Evolutionary conservation across 2,113 vertebrate genomes (phyloP).

Genomic region (Isichthys henryi): DNA sequence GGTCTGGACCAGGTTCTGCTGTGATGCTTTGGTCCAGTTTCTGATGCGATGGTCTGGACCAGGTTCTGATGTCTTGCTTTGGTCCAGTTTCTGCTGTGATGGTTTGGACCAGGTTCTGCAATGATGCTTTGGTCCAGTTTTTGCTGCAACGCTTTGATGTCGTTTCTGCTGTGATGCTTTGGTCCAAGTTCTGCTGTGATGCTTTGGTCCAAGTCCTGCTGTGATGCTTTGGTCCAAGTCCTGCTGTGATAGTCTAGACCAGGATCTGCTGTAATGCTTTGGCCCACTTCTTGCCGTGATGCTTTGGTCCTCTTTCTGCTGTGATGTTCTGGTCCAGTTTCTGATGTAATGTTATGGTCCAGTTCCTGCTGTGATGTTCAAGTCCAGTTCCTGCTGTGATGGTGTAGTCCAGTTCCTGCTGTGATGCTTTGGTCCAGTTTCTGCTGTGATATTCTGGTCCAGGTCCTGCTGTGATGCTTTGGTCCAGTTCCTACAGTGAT

Average conservation of each 20-base stretch:
- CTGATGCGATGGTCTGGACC: background rate
- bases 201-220: background rate
- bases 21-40: background rate
- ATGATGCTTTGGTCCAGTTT: background rate
- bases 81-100: too few species aligned
- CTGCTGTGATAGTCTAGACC: background rate
- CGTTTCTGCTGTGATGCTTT: background rate
- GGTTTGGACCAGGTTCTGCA: background rate
- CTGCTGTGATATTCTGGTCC: too few species aligned
- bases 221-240: background rate
- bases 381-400: too few species aligned
- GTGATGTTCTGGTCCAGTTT: background rate
- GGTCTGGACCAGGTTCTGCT: background rate
- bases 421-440: too few species aligned
- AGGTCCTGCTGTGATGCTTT: too few species aligned
- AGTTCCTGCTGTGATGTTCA: too few species aligned
- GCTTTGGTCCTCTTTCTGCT: background rate
- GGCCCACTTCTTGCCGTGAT: background rate
- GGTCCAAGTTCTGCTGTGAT: too few species aligned
- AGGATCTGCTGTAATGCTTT: background rate
- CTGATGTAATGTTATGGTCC: too few species aligned
- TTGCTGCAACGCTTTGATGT: background rate
- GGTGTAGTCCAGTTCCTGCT: too few species aligned
- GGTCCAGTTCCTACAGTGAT: background rate
- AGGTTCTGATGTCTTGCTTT: too few species aligned